Evolutionary conservation across 1,140 invertebrate species (phyloP).

Genomic region (Oppia nitens): DNA sequence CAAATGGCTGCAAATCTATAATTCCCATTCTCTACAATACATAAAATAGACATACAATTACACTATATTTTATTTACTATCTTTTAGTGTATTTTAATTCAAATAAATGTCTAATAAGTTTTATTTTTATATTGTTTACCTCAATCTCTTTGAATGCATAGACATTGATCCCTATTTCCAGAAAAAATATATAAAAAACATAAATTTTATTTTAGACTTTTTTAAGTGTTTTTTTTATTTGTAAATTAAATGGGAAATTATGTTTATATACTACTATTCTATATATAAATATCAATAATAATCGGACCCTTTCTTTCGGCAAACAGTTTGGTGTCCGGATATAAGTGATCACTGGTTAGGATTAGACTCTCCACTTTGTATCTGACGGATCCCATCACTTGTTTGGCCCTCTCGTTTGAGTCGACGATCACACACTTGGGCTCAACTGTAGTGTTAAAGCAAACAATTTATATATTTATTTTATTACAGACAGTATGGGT

Average conservation of each 20-base stretch:
- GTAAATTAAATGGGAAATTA: too few species aligned
- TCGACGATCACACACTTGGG: not conserved
- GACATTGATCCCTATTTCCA: too few species aligned
- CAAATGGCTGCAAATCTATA: not conserved
- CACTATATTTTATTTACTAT: too few species aligned
- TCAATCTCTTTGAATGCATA: conserved; percentile 13
- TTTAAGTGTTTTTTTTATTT: too few species aligned
- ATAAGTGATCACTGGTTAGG: conserved; percentile 5
- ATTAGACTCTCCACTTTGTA: not conserved
- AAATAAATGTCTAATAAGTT: not conserved
- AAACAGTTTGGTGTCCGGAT: conserved; percentile 1
- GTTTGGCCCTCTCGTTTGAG: conserved; percentile 13
- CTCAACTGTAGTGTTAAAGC: conserved; percentile 5
- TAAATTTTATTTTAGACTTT: too few species aligned
- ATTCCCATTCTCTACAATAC: not conserved
- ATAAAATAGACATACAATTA: too few species aligned
- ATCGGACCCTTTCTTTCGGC: not conserved
- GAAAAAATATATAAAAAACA: too few species aligned
- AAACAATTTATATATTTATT: not conserved
- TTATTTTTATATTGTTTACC: not conserved
- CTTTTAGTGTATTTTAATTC: not conserved
- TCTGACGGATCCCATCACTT: not conserved
- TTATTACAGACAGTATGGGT: not conserved
- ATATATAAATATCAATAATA: too few species aligned
- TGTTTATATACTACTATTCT: too few species aligned